Evolutionary conservation across 2,888 invertebrate genomes (phyloP).

Genomic region (Eustalomyia histrio): DNA sequence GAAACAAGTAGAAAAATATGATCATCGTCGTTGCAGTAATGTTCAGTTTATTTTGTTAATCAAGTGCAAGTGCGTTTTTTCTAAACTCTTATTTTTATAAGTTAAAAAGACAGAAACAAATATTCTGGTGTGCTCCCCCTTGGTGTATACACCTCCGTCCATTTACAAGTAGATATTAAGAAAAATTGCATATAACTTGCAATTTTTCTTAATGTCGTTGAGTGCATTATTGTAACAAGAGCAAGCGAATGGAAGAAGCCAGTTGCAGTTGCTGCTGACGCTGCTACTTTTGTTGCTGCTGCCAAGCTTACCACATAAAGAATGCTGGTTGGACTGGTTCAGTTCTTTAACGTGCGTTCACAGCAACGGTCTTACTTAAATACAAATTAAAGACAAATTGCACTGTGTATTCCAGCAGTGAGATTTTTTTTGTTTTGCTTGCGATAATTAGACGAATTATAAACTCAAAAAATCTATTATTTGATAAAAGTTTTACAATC

Average conservation of each 20-base stretch:
- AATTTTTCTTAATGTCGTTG: slow-evolving; percentile 17
- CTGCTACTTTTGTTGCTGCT: slow-evolving; percentile 8
- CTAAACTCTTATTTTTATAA: slow-evolving; percentile 19
- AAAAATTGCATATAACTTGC: slow-evolving; percentile 39
- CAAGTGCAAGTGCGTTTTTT: slow-evolving; percentile 53
- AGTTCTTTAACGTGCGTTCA: slow-evolving; percentile 61
- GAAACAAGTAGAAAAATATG: slow-evolving; percentile 21
- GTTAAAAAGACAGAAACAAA: slow-evolving; percentile 20
- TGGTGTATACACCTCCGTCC: not conserved
- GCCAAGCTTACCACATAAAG: slow-evolving; percentile 58
- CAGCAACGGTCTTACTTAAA: slow-evolving; percentile 57
- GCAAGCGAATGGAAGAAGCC: slow-evolving; percentile 47
- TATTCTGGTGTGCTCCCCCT: slow-evolving; percentile 23
- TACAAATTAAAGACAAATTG: slow-evolving; percentile 47
- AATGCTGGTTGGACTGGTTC: slow-evolving; percentile 53
- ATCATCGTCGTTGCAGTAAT: slow-evolving; percentile 14
- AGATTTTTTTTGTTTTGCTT: slow-evolving; percentile 38
- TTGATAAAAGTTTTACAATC: slow-evolving; percentile 5
- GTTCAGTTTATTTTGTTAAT: slow-evolving; percentile 29
- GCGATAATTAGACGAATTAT: slow-evolving; percentile 14
- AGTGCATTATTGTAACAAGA: slow-evolving; percentile 48
- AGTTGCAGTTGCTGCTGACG: slow-evolving; percentile 47
- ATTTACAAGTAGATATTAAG: slow-evolving; percentile 21
- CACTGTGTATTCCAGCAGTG: slow-evolving; percentile 50
- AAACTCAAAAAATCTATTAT: slow-evolving; percentile 27